phyloP scores from a whole-genome alignment of 1,140 invertebrate species.

The Bombus sibiricus region DNA sequence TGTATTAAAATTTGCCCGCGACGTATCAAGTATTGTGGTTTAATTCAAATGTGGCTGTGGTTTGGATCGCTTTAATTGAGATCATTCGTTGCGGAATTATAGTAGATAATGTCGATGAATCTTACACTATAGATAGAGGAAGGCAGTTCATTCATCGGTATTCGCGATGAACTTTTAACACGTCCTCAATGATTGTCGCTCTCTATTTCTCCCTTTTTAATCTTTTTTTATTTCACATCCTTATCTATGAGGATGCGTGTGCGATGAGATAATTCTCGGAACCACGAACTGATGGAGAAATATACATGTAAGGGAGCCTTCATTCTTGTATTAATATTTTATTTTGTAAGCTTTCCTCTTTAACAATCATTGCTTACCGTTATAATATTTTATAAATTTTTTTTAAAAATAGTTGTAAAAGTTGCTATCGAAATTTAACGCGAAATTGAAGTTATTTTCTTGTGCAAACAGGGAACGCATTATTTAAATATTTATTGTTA shows the following conservation, averaged over 20 bases:
- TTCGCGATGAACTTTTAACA: constrained; percentile 44
- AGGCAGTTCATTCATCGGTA: constrained; percentile 53
- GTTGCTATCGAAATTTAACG: neutral
- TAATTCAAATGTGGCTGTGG: neutral
- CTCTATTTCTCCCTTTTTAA: neutral
- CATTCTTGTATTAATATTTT: constrained; percentile 3
- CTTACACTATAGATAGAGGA: neutral
- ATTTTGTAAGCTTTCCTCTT: neutral
- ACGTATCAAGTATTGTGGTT: neutral
- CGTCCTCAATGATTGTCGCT: constrained; percentile 26
- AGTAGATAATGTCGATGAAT: constrained; percentile 15
- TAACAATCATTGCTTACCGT: too few relatives aligned
- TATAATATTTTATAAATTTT: too few relatives aligned
- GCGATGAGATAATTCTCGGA: constrained; percentile 63
- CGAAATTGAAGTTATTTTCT: neutral
- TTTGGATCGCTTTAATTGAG: neutral
- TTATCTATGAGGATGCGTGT: constrained; percentile 65
- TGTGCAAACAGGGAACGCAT: neutral
- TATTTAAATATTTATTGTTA: neutral
- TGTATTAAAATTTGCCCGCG: neutral
- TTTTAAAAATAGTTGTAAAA: neutral
- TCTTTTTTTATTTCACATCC: constrained; percentile 39
- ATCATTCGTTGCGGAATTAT: neutral
- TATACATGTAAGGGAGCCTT: neutral
- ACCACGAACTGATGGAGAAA: constrained; percentile 28